phyloP scores from a whole-genome alignment of 2,888 invertebrate species.

The Heliconius sara region DNA sequence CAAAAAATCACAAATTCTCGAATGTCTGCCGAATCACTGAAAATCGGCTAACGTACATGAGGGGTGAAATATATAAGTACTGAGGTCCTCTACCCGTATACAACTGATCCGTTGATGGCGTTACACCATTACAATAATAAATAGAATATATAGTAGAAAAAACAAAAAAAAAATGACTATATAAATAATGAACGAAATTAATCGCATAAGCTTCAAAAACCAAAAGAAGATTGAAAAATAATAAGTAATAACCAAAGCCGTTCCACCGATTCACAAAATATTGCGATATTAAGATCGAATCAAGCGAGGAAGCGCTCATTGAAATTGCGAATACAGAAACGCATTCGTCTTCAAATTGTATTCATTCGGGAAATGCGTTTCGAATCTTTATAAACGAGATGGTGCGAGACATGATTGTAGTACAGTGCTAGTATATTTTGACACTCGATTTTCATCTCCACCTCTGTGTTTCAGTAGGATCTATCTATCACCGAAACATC shows the following conservation, averaged over 20 bases:
- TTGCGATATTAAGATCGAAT: constrained; percentile 69
- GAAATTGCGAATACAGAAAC: constrained; percentile 73
- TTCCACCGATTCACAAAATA: constrained; percentile 55
- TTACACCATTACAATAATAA: no score
- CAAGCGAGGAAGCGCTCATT: constrained; percentile 64
- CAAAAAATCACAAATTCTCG: no score
- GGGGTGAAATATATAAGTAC: no score
- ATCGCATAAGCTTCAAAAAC: not conserved
- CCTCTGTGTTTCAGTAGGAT: constrained; percentile 47
- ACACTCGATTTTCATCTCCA: constrained; percentile 47
- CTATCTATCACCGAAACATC: constrained; percentile 51
- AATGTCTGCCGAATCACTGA: no score
- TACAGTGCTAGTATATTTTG: constrained; percentile 55
- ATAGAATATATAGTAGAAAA: no score
- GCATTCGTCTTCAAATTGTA: constrained; percentile 81
- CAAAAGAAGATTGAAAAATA: not conserved
- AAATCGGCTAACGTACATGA: no score
- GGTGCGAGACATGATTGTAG: constrained; percentile 61
- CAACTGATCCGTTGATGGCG: no score
- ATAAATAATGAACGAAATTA: not conserved
- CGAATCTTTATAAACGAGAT: constrained; percentile 80
- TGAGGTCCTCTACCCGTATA: no score
- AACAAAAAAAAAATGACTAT: no score
- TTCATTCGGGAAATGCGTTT: constrained; percentile 78
- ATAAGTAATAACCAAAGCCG: constrained; percentile 26